Percentiles rank a stretch among this genome's conserved stretches.
These are phyloP conservation scores for Acanthosepion pharaonis DNA, from an alignment of 2,888 invertebrate genomes.

Conservation along the genomic window DNA sequence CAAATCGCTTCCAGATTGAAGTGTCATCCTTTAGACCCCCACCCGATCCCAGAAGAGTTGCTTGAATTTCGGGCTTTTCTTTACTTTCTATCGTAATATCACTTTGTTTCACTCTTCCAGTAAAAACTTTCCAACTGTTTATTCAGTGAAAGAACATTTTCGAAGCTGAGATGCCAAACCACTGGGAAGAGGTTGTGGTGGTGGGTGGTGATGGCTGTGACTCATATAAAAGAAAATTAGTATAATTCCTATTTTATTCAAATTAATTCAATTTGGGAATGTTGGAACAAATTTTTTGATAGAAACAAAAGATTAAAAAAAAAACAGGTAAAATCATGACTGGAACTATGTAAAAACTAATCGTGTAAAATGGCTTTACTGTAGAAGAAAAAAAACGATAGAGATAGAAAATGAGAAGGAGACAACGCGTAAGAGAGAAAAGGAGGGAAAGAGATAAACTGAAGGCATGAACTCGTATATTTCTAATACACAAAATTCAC, in stretches of 20 bases:
- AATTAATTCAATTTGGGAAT: no score
- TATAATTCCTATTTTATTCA: no score
- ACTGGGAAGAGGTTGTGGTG: background rate
- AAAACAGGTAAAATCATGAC: no score
- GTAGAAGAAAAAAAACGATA: background rate
- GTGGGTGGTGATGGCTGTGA: background rate
- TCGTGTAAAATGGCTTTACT: no score
- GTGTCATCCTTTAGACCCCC: background rate
- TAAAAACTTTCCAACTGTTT: background rate
- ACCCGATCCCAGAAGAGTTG: background rate
- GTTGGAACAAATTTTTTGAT: no score
- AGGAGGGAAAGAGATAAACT: no score
- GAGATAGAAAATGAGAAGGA: no score
- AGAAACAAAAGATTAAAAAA: no score
- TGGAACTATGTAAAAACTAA: no score
- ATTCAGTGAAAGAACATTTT: background rate
- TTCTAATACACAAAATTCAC: no score
- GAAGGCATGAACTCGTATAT: no score
- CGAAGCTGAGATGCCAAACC: background rate
- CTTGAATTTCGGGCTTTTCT: background rate
- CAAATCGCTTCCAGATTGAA: conserved; percentile 12
- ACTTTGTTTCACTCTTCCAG: background rate
- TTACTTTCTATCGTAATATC: background rate
- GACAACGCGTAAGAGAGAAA: no score
- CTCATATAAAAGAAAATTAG: background rate